A percentile compares a stretch with the other conserved stretches of the same genome.
phyloP scores from a whole-genome alignment of 2,797 vertebrate genomes.

The Rhinatrema bivittatum region DNA sequence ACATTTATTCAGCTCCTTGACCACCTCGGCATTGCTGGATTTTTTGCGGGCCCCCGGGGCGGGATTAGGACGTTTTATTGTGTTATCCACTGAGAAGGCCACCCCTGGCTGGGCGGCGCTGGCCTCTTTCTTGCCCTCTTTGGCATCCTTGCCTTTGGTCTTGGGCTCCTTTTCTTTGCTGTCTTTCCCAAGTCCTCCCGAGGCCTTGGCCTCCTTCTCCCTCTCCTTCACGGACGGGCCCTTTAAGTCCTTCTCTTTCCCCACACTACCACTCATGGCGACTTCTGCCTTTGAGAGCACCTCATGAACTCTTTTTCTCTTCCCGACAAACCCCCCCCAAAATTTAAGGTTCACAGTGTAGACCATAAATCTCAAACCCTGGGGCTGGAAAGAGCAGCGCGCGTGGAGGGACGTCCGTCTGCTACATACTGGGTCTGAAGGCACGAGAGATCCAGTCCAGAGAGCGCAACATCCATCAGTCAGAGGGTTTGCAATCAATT shows the following conservation, averaged over 20 bases:
- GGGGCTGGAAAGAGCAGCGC: too few relatives aligned
- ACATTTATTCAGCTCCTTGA: constrained; percentile 97
- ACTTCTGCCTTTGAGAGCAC: constrained; percentile 65
- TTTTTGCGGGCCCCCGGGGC: constrained; percentile 90
- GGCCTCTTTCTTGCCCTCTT: constrained; percentile 97
- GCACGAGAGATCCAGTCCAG: too few relatives aligned
- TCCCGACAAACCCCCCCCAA: too few relatives aligned
- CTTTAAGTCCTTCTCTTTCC: constrained; percentile 98
- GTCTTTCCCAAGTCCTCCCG: constrained; percentile 82
- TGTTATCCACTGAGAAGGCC: constrained; percentile 97
- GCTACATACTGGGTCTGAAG: too few relatives aligned
- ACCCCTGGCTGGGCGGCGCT: constrained; percentile 85
- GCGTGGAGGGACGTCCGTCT: too few relatives aligned
- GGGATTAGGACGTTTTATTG: constrained; percentile 95
- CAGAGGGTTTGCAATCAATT: too few relatives aligned
- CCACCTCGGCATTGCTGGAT: constrained; percentile 94
- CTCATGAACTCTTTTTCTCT: constrained; percentile 84
- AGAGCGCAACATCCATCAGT: too few relatives aligned
- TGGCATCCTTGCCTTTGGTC: constrained; percentile 99
- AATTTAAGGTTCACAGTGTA: too few relatives aligned
- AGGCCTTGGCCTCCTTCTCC: constrained; percentile 91
- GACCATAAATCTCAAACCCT: too few relatives aligned
- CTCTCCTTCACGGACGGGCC: constrained; percentile 86
- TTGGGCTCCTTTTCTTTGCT: constrained; percentile 88
- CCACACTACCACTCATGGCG: constrained; percentile 98